Evolutionary conservation across 2,797 vertebrate species (phyloP), one percentile per base, ranked within the genome.

Genomic region (Manis pentadactyla): DNA sequence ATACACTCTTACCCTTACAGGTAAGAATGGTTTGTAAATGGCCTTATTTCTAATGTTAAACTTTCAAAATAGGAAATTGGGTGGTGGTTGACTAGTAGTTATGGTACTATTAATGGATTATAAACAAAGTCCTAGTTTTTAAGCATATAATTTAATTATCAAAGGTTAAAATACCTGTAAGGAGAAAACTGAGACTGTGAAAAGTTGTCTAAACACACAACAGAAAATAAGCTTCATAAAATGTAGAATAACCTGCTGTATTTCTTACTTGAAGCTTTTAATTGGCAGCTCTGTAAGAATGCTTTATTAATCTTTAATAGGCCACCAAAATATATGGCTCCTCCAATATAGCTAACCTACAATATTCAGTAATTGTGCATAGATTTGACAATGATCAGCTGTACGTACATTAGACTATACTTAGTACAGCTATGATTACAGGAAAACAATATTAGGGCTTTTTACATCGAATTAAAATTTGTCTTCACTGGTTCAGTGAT

Each of bases 1-100:
- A 99, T 98, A 99, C 99, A 89, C 98, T 99, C 97, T 98, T 99
- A 99, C 99, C 99, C 94, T 99, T 99, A 97, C 99, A 99, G 99
- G 99, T 99, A 99, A 98, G 98, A 97, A 94, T 98, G 98, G 95
- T 97, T 91, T 98, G 97, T 98, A 97, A 93, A 73, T 87, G 64
- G 19, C 71, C 49, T 93, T 91, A 34, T 92, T 95, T 90, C 87
- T 96, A 42, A 94, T 92, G 79, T 92, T 49, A 79, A 49, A 66
- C 71, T 94, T 94, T 94, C 53, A 49, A 49, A 74, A 39, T 93
- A 84, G 53, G 51, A 79, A 95, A 57, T 31, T 90, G 92, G 81
- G 86, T 89, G 78, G 73, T 63, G 34, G 71, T 25, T 55, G 34
- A 8, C 63, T 55, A 51, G 15, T 63, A 39, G n/a, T 18, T 55